phyloP scores from a whole-genome alignment of 2,888 invertebrate species.

The Caenorhabditis sp. region DNA sequence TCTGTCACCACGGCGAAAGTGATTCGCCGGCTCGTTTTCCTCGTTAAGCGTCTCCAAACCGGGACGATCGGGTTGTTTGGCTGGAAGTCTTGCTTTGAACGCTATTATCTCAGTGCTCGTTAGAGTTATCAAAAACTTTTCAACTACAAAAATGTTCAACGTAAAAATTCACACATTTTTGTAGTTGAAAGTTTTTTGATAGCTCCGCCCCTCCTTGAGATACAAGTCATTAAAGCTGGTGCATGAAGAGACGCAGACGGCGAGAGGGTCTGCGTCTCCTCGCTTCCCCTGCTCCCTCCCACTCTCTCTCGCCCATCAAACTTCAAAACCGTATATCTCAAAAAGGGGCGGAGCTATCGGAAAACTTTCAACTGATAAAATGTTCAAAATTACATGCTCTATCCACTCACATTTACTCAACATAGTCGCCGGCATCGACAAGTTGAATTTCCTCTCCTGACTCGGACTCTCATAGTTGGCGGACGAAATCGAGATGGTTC shows the following conservation, averaged over 20 bases:
- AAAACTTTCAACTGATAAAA: not conserved
- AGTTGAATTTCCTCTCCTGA: constrained; percentile 48
- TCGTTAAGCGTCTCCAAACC: constrained; percentile 51
- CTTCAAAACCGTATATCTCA: no score
- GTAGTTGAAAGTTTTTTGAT: no score
- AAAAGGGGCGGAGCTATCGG: no score
- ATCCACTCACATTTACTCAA: constrained; percentile 23
- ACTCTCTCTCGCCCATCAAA: no score
- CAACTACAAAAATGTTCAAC: no score
- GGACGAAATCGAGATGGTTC: constrained; percentile 30
- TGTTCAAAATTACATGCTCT: not conserved
- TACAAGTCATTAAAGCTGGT: no score
- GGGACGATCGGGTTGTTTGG: constrained; percentile 52
- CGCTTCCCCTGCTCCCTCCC: no score
- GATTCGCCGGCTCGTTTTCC: constrained; percentile 34
- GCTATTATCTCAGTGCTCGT: not conserved
- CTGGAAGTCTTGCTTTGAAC: constrained; percentile 14
- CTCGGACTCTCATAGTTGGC: constrained; percentile 53
- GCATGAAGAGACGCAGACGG: no score
- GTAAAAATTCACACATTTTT: not conserved
- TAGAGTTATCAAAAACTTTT: no score
- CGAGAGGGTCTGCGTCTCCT: no score
- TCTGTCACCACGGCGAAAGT: constrained; percentile 23
- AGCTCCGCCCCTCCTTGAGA: no score
- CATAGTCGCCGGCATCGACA: constrained; percentile 42